These are phyloP conservation scores for Amblyornis subalaris DNA, from an alignment of 2,113 vertebrate species.

Conservation along the genomic window DNA sequence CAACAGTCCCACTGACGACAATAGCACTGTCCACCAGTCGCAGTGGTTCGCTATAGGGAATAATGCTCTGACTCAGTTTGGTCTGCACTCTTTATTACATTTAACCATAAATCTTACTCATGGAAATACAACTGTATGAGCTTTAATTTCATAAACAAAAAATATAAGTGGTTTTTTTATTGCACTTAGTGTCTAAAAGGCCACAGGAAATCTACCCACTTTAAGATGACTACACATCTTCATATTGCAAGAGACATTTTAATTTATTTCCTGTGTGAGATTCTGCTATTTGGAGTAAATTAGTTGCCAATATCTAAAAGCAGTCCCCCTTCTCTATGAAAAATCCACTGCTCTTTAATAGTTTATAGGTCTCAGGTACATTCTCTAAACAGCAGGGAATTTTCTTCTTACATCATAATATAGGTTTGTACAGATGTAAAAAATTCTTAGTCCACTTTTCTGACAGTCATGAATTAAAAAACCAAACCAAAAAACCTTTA, in stretches of 20 bases:
- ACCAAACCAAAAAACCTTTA: background rate
- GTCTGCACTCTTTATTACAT: background rate
- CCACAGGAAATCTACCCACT: background rate
- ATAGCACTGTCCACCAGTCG: background rate
- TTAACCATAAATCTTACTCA: slow-evolving; percentile 15
- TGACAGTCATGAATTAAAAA: background rate
- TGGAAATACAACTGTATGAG: background rate
- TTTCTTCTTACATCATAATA: background rate
- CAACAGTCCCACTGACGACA: background rate
- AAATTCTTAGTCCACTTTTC: background rate
- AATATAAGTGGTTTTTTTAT: background rate
- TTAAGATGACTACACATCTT: background rate
- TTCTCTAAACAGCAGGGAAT: background rate
- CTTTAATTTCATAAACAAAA: background rate
- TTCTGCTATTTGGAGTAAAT: background rate
- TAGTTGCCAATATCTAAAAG: background rate
- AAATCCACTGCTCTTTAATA: background rate
- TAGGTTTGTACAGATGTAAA: background rate
- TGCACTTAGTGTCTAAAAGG: background rate
- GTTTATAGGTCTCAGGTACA: fast-evolving
- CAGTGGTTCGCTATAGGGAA: background rate
- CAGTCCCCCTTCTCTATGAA: background rate
- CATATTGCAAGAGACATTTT: background rate
- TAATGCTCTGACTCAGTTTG: background rate
- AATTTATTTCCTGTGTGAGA: background rate